Percentiles rank a stretch among this genome's conserved stretches.
Conservation (phyloP, 2,888 invertebrate genomes). For the Chloroclysta siterata region DNA sequence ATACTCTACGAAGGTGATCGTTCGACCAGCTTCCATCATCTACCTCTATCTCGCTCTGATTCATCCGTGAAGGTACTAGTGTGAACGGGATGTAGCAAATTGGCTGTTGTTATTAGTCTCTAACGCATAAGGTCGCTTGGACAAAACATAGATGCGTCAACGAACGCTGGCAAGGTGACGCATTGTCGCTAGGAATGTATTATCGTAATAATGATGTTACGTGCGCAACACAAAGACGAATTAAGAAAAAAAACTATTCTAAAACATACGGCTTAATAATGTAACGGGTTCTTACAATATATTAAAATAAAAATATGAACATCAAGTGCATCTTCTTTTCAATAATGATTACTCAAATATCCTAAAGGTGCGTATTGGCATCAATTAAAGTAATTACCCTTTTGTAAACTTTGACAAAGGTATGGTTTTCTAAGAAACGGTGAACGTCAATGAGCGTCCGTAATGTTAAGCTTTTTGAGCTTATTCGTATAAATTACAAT, state of each 20-base stretch:
- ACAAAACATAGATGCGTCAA: conserved; percentile 83
- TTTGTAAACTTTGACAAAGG: not conserved
- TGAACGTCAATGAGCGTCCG: not conserved
- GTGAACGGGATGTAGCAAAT: conserved; percentile 70
- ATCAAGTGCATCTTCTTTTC: no score
- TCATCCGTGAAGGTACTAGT: conserved; percentile 52
- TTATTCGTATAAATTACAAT: no score
- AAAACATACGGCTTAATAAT: conserved; percentile 28
- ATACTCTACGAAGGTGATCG: conserved; percentile 74
- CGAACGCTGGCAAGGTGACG: conserved; percentile 82
- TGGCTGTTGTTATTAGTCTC: conserved; percentile 71
- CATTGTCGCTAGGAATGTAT: conserved; percentile 80
- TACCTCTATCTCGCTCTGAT: conserved; percentile 64
- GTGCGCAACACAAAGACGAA: conserved; percentile 46
- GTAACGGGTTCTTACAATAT: conserved; percentile 5
- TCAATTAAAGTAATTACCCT: not conserved
- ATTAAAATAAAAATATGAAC: conserved; percentile 31
- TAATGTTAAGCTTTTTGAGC: not conserved
- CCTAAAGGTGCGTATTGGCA: not conserved
- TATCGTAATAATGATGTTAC: conserved; percentile 69
- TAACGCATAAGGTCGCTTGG: conserved; percentile 80
- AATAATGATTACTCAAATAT: no score
- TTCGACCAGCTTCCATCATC: conserved; percentile 64
- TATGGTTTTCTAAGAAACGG: not conserved
- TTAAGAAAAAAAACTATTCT: no score